Percentiles rank a stretch among this genome's conserved stretches.
Evolutionary conservation across 2,888 invertebrate genomes (phyloP).

Genomic region (Ypsolopha scabrella): DNA sequence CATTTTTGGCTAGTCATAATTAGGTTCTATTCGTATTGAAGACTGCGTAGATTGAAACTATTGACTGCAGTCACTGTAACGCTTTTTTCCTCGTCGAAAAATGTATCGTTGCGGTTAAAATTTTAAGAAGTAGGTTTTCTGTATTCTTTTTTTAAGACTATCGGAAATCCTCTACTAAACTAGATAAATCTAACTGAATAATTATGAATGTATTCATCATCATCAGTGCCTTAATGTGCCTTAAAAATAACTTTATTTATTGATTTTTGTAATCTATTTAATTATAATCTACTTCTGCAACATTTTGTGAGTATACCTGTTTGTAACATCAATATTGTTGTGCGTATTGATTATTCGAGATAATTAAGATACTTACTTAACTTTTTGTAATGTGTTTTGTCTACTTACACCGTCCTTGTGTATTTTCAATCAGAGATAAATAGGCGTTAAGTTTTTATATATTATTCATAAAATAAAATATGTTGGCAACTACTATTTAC

Average conservation of each 20-base stretch:
- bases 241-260: slow-evolving; percentile 55
- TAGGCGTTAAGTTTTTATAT: slow-evolving; percentile 42
- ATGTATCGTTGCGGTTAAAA: slow-evolving; percentile 37
- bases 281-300: slow-evolving; percentile 25
- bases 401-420: slow-evolving; percentile 69
- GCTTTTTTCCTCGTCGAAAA: slow-evolving; percentile 54
- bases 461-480: slow-evolving; percentile 37
- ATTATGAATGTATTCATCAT: not conserved
- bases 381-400: slow-evolving; percentile 53
- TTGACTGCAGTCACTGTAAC: slow-evolving; percentile 28
- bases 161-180: slow-evolving; percentile 39
- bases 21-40: slow-evolving; percentile 1
- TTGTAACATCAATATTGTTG: slow-evolving; percentile 45
- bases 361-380: slow-evolving; percentile 47
- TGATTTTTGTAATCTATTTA: slow-evolving; percentile 57
- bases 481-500: slow-evolving; percentile 46
- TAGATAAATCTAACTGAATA: slow-evolving; percentile 6
- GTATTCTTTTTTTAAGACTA: slow-evolving; percentile 54
- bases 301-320: slow-evolving; percentile 42
- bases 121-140: slow-evolving; percentile 41
- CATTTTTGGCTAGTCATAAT: slow-evolving; percentile 35
- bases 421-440: slow-evolving; percentile 59
- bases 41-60: slow-evolving; percentile 1
- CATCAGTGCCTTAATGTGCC: slow-evolving; percentile 67
- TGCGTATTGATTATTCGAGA: slow-evolving; percentile 24